These are phyloP conservation scores for Ceramica pisi DNA, from an alignment of 2,888 invertebrate genomes.

Conservation along the genomic window DNA sequence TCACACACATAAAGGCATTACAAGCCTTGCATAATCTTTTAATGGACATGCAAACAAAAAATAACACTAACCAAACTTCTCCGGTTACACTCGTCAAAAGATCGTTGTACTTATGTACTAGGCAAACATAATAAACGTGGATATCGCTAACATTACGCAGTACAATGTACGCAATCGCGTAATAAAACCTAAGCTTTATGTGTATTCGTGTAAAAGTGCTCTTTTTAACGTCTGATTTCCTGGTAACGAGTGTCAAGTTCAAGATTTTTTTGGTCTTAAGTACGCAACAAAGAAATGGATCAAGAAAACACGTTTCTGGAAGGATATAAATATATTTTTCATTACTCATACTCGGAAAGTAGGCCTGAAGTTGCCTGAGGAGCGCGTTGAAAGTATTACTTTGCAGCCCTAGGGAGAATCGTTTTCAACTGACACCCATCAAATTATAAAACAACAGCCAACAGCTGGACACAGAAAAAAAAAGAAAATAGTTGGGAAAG, in stretches of 20 bases:
- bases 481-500: too few species aligned
- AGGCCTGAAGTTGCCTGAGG: too few species aligned
- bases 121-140: slow-evolving; percentile 60
- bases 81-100: slow-evolving; percentile 49
- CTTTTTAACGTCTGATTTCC: slow-evolving; percentile 51
- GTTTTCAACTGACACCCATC: too few species aligned
- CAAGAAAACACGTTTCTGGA: neutral
- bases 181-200: slow-evolving; percentile 56
- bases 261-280: slow-evolving; percentile 1
- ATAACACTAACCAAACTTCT: slow-evolving; percentile 46
- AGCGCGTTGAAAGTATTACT: too few species aligned
- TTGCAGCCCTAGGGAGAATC: too few species aligned
- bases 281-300: neutral
- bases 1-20: slow-evolving; percentile 16
- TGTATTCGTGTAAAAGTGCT: slow-evolving; percentile 49
- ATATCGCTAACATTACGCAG: slow-evolving; percentile 54
- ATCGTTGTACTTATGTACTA: slow-evolving; percentile 61
- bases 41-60: slow-evolving; percentile 33
- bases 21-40: slow-evolving; percentile 38
- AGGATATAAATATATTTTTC: neutral
- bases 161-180: slow-evolving; percentile 34
- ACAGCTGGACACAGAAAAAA: too few species aligned
- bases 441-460: too few species aligned
- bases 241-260: slow-evolving; percentile 58
- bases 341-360: too few species aligned